phyloP scores from a whole-genome alignment of 2,797 vertebrate species.

The Leptatherina wallacei region DNA sequence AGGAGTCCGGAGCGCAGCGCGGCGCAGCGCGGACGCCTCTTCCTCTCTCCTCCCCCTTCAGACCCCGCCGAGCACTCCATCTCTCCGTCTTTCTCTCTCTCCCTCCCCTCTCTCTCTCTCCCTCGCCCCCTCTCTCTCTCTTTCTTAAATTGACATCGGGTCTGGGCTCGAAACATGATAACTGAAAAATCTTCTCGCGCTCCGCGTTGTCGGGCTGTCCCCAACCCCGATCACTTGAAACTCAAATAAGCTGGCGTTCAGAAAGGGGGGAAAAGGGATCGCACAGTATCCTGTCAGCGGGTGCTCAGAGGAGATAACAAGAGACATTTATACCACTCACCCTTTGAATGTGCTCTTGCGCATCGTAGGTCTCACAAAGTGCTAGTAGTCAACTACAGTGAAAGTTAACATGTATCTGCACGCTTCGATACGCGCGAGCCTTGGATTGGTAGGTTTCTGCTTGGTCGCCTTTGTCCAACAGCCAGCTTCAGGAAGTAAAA shows the following conservation, averaged over 20 bases:
- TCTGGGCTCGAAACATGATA: conserved; percentile 83
- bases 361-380: conserved; percentile 69
- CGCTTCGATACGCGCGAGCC: conserved; percentile 86
- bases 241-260: conserved; percentile 64
- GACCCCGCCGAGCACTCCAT: conserved; percentile 61
- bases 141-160: conserved; percentile 87
- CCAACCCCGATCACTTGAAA: conserved; percentile 76
- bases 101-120: conserved; percentile 63
- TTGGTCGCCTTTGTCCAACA: conserved; percentile 90
- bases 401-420: conserved; percentile 79
- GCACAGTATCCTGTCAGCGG: conserved; percentile 68
- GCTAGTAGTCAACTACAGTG: conserved; percentile 56
- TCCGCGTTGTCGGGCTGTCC: conserved; percentile 75
- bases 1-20: conserved; percentile 76
- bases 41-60: conserved; percentile 85
- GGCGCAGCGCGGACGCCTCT: conserved; percentile 82
- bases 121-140: conserved; percentile 58
- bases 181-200: conserved; percentile 79
- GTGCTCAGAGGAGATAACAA: conserved; percentile 62
- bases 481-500: conserved; percentile 89
- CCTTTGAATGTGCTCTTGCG: conserved; percentile 71
- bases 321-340: conserved; percentile 58
- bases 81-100: conserved; percentile 59
- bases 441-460: conserved; percentile 89
- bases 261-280: conserved; percentile 49